Evolutionary conservation across 2,113 vertebrate genomes (phyloP), one percentile per base, ranked within the genome.

Genomic region (Malaclemys terrapin): DNA sequence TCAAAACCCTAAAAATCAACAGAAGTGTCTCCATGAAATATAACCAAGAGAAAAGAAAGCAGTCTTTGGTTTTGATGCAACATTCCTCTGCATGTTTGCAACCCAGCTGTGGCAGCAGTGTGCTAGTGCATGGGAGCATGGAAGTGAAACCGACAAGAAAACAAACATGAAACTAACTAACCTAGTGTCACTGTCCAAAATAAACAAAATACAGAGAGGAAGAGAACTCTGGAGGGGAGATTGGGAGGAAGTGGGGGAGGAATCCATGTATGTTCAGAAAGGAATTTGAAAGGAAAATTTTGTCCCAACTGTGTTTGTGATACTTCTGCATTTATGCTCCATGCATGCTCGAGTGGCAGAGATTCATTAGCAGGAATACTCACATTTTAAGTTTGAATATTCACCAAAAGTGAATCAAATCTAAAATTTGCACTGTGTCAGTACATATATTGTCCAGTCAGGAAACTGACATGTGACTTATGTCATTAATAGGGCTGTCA

Each of bases 231-330:
- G 47, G 79, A 29, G 93, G 35, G 79, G 35, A 69, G 65, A 69
- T 8, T 19, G 31, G 17, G 35, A 69, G 35, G 65, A n/a, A 69
- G 35, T 69, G 65, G 17, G n/a, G 35, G 19, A 94, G 93, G 93
- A 86, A 25, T 13, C 27, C 81, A 89, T 27, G 69, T 12, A 17
- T 31, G 65, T 92, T 97, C 87, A 96, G 65, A n/a, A 94, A 97
- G 89, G 24, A 93, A 86, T 92, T 72, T 89, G 94, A 90, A 97
- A 95, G 87, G 89, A 94, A 94, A 89, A 95, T 94, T 89, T 84
- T 80, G 91, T 84, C 95, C 94, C 90, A 90, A 57, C 94, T 96
- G 83, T 8, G 82, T 94, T 93, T 57, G 78, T 56, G 81, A 62
- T 65, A 82, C 79, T 95, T 91, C 78, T 62, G 59, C 80, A 86